phyloP scores from a whole-genome alignment of 2,888 invertebrate species.

The Callosobruchus maculatus region DNA sequence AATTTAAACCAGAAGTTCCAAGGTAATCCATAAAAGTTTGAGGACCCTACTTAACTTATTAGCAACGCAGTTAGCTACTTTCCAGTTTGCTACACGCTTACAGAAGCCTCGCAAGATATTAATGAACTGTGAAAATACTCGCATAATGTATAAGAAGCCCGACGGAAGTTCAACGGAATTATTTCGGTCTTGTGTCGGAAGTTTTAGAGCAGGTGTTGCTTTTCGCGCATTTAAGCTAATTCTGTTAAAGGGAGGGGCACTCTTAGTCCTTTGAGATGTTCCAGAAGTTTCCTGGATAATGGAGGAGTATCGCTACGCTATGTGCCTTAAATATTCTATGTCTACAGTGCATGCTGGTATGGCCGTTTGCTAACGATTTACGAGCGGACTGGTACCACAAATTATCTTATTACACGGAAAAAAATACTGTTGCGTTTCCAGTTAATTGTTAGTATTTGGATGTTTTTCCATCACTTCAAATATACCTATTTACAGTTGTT shows the following conservation, averaged over 20 bases:
- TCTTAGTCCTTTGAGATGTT: background rate
- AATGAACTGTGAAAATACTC: background rate
- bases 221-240: background rate
- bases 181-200: background rate
- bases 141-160: background rate
- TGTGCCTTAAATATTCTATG: too few species aligned
- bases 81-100: background rate
- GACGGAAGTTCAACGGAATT: background rate
- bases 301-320: background rate
- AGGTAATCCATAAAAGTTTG: background rate
- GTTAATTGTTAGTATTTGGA: too few species aligned
- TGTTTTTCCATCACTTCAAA: too few species aligned
- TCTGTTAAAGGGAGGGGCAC: background rate
- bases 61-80: background rate
- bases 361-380: too few species aligned
- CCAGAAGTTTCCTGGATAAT: background rate
- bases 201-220: background rate
- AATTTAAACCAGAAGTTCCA: background rate
- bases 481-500: too few species aligned
- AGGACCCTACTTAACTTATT: background rate
- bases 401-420: too few species aligned
- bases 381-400: too few species aligned
- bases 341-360: too few species aligned
- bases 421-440: too few species aligned
- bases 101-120: background rate